Evolutionary conservation across 2,113 vertebrate species (phyloP).

Genomic region (Microtus montanus): DNA sequence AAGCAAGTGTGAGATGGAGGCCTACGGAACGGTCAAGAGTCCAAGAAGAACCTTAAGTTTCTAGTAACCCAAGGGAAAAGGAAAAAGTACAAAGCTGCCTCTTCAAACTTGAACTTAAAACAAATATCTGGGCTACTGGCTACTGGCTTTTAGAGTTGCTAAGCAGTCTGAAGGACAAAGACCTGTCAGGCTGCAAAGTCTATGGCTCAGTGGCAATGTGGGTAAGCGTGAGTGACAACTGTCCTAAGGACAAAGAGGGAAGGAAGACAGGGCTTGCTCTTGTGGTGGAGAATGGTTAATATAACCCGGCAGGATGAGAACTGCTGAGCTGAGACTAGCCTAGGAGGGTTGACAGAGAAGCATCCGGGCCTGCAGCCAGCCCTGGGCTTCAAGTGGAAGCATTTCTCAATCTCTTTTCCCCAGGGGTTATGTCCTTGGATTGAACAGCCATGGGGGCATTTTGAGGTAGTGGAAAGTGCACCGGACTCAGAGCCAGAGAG

Average conservation of each 20-base stretch:
- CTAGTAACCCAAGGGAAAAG: slow-evolving; percentile 38
- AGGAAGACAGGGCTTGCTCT: neutral
- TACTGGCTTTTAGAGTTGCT: slow-evolving; percentile 48
- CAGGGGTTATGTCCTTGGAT: slow-evolving; percentile 49
- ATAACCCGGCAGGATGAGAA: neutral
- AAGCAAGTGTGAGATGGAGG: neutral
- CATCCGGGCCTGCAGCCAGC: slow-evolving; percentile 41
- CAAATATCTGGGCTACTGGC: slow-evolving; percentile 48
- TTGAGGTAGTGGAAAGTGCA: slow-evolving; percentile 18
- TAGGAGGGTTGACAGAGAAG: slow-evolving; percentile 15
- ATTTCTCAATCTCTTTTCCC: slow-evolving; percentile 69
- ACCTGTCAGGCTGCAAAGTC: slow-evolving; percentile 57
- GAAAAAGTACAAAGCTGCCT: slow-evolving; percentile 12
- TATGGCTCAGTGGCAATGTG: slow-evolving; percentile 44
- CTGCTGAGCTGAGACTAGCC: slow-evolving; percentile 33
- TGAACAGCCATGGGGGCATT: slow-evolving; percentile 12
- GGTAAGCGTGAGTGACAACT: slow-evolving; percentile 7
- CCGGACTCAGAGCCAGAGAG: neutral
- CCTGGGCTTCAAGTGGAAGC: slow-evolving; percentile 50
- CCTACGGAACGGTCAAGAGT: neutral
- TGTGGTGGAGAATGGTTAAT: neutral
- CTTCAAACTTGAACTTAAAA: slow-evolving; percentile 37
- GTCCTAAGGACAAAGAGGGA: neutral
- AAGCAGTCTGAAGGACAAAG: slow-evolving; percentile 60
- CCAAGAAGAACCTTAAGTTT: neutral